These are phyloP conservation scores for Gymnorhina tibicen DNA, from an alignment of 2,113 vertebrate species.

Conservation along the genomic window DNA sequence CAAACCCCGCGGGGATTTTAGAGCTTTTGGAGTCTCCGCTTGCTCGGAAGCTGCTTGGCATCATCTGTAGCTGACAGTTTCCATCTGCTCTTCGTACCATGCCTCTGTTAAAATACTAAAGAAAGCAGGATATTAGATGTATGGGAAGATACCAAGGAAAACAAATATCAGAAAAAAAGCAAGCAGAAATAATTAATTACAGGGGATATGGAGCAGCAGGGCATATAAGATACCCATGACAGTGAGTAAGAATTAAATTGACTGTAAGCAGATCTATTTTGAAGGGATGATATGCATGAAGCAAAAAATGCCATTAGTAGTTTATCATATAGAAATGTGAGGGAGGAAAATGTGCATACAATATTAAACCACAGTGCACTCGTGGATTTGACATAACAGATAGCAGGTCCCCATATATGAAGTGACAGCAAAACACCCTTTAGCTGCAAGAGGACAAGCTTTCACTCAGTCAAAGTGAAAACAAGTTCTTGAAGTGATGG, in stretches of 20 bases:
- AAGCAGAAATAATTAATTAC: background rate
- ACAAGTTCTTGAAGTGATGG: background rate
- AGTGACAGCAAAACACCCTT: background rate
- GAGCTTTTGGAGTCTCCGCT: background rate
- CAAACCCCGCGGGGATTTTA: background rate
- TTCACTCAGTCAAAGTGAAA: background rate
- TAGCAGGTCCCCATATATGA: background rate
- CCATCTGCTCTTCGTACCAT: background rate
- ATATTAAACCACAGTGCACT: background rate
- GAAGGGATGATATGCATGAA: background rate
- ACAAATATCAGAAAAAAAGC: background rate
- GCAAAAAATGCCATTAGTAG: background rate
- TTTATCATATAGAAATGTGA: background rate
- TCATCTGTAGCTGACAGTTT: background rate
- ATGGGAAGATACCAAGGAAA: background rate
- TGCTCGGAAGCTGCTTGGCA: background rate
- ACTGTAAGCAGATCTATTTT: constrained; percentile 2
- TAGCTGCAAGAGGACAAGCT: background rate
- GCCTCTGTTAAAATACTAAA: background rate
- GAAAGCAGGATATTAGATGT: background rate
- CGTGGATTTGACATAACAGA: background rate
- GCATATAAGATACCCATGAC: background rate
- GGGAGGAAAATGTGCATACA: background rate
- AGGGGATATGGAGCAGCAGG: background rate
- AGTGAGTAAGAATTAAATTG: constrained; percentile 17